Percentiles rank a stretch among this genome's conserved stretches.
These are phyloP conservation scores for Anadara kagoshimensis DNA, from an alignment of 1,140 invertebrate genomes.

Conservation along the genomic window DNA sequence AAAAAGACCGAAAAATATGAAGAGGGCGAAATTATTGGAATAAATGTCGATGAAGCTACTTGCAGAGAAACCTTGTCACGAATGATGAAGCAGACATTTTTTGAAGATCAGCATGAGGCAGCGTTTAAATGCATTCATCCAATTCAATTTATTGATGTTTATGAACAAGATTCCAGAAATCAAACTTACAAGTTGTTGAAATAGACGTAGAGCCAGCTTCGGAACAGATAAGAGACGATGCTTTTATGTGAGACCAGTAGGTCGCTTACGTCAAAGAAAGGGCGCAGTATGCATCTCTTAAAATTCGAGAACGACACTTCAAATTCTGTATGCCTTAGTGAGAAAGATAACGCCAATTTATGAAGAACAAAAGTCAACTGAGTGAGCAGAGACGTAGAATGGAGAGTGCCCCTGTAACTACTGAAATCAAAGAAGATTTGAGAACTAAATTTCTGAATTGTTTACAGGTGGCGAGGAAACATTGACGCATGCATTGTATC, in stretches of 20 bases:
- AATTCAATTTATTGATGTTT: conserved; percentile 45
- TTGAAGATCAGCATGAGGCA: conserved; percentile 25
- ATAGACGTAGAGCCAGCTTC: conserved; percentile 47
- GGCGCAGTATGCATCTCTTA: conserved; percentile 2
- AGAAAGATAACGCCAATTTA: conserved; percentile 22
- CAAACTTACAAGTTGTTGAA: conserved; percentile 39
- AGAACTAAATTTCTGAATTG: conserved; percentile 41
- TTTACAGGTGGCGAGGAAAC: conserved; percentile 40
- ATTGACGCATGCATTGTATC: conserved; percentile 34
- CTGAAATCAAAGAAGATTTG: conserved; percentile 12
- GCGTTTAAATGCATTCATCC: conserved; percentile 40
- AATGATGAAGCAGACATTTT: conserved; percentile 32
- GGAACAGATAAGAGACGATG: conserved; percentile 27
- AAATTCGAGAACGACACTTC: conserved; percentile 30
- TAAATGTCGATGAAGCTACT: conserved; percentile 23
- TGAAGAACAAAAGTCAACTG: conserved; percentile 26
- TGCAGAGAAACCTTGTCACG: not conserved
- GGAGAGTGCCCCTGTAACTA: conserved; percentile 22
- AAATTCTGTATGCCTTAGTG: not conserved
- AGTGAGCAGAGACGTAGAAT: conserved; percentile 24
- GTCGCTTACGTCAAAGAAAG: conserved; percentile 21
- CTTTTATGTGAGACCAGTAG: too few relatives aligned
- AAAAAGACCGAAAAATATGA: conserved; percentile 12
- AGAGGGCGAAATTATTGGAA: conserved; percentile 48
- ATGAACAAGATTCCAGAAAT: not conserved